phyloP scores from a whole-genome alignment of 2,797 vertebrate species.

The Cyprinella venusta region DNA sequence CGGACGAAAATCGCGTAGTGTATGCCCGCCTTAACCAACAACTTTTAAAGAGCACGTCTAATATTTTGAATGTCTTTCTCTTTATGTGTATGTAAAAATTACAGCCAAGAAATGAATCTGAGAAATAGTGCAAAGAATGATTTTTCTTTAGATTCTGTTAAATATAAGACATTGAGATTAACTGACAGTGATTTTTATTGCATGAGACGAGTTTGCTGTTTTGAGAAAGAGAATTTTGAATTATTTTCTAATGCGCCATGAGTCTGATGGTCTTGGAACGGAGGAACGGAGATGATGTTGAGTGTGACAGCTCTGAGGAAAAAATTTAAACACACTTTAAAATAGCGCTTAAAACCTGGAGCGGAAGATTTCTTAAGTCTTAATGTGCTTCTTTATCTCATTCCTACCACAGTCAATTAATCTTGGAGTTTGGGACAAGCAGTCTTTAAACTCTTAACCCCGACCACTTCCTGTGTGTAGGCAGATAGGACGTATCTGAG shows the following conservation, averaged over 20 bases:
- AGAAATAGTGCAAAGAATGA: background rate
- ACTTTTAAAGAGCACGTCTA: background rate
- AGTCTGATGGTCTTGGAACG: background rate
- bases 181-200: background rate
- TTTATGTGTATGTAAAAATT: background rate
- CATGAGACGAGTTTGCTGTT: background rate
- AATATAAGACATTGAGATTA: background rate
- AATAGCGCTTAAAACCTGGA: constrained; percentile 13
- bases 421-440: constrained; percentile 76
- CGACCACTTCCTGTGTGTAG: constrained; percentile 73
- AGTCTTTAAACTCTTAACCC: constrained; percentile 78
- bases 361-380: constrained; percentile 41
- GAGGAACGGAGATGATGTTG: no score
- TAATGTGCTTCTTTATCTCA: constrained; percentile 77
- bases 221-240: background rate
- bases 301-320: constrained; percentile 18
- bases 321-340: constrained; percentile 12
- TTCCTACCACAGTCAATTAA: constrained; percentile 74
- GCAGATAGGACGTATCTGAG: constrained; percentile 73
- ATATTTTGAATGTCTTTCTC: background rate
- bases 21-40: no score
- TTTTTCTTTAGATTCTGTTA: constrained; percentile 22
- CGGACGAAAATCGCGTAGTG: no score
- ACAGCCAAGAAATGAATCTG: background rate
- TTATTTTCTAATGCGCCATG: background rate